Evolutionary conservation across 1,140 invertebrate genomes (phyloP).

Genomic region (Zaprionus gabonicus): DNA sequence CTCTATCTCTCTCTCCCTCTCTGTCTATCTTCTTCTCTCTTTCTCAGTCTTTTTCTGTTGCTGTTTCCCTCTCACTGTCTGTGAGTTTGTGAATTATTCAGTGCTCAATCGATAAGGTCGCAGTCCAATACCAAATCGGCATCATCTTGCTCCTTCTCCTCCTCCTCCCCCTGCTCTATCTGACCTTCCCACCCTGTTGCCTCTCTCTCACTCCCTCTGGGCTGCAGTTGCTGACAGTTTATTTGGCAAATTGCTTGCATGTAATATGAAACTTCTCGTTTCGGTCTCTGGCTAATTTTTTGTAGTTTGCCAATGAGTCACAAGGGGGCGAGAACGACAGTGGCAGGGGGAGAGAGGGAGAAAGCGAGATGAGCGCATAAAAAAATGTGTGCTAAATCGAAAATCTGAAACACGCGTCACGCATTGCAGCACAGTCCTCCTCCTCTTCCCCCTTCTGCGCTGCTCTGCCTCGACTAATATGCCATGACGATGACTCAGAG

Average conservation of each 20-base stretch:
- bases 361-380: conserved; percentile 11
- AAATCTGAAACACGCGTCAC: conserved; percentile 79
- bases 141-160: conserved; percentile 43
- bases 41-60: not conserved
- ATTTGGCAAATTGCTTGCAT: conserved; percentile 80
- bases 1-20: conserved; percentile 7
- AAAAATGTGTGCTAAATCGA: conserved; percentile 72
- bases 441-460: not conserved
- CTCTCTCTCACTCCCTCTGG: not conserved
- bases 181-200: not conserved
- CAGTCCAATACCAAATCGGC: conserved; percentile 41
- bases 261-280: conserved; percentile 73
- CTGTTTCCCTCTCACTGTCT: not conserved
- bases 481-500: conserved; percentile 72
- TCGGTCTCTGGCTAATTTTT: conserved; percentile 69
- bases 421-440: conserved; percentile 29
- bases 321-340: not conserved
- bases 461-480: conserved; percentile 48
- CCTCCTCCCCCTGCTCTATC: too few species aligned
- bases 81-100: conserved; percentile 67
- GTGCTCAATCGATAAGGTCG: conserved; percentile 63
- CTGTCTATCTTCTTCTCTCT: not conserved
- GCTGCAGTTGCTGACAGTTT: conserved; percentile 74
- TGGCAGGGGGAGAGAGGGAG: not conserved
- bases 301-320: conserved; percentile 53